phyloP scores from a whole-genome alignment of 2,888 invertebrate genomes.

The Patella depressa region DNA sequence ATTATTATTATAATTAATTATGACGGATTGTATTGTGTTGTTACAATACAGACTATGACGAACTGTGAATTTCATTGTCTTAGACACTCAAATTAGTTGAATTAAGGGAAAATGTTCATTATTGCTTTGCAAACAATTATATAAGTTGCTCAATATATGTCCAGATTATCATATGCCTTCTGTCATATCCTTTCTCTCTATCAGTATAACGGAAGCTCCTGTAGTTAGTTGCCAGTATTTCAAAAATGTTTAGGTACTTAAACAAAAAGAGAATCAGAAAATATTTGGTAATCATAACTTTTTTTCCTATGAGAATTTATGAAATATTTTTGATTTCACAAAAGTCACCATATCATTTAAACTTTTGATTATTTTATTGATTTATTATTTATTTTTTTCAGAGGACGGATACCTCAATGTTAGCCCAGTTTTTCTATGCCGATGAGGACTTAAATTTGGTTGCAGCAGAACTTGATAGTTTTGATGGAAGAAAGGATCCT shows the following conservation, averaged over 20 bases:
- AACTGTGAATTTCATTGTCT: too few species aligned
- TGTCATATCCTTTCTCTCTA: too few species aligned
- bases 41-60: too few species aligned
- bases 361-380: background rate
- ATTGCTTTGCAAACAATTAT: too few species aligned
- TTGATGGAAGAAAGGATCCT: constrained; percentile 98
- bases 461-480: constrained; percentile 96
- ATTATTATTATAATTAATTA: too few species aligned
- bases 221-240: constrained; percentile 10
- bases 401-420: constrained; percentile 83
- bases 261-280: constrained; percentile 20
- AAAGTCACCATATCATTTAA: background rate
- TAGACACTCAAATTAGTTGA: too few species aligned
- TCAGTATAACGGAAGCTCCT: too few species aligned
- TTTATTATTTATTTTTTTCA: constrained; percentile 39
- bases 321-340: background rate
- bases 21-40: too few species aligned
- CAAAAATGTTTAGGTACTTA: constrained; percentile 15
- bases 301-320: background rate
- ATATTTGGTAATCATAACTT: background rate
- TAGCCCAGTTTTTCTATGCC: constrained; percentile 98
- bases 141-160: too few species aligned
- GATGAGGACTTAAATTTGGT: constrained; percentile 96
- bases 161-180: too few species aligned
- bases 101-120: too few species aligned